phyloP scores from a whole-genome alignment of 2,113 vertebrate species.

The Pseudopodoces humilis region DNA sequence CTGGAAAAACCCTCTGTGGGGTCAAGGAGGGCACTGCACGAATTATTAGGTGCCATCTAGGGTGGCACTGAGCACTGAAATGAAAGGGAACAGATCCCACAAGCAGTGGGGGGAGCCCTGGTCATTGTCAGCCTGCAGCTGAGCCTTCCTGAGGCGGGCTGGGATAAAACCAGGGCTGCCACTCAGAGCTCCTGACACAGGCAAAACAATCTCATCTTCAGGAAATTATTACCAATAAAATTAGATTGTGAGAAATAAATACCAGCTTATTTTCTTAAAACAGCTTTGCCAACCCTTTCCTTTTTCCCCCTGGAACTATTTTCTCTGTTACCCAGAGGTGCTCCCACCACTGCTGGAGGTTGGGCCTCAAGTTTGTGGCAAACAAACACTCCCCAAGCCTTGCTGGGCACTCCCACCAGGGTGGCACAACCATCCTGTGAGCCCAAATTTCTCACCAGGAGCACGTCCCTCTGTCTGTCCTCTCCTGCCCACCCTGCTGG shows the following conservation, averaged over 20 bases:
- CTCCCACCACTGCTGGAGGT: neutral
- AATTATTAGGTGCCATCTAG: fast-evolving
- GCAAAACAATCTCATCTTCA: neutral
- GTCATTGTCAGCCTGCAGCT: neutral
- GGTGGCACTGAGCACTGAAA: neutral
- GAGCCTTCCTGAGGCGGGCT: neutral
- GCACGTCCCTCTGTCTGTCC: neutral
- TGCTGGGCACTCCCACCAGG: neutral
- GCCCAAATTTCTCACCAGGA: neutral
- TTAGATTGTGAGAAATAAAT: neutral
- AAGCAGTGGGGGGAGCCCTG: neutral
- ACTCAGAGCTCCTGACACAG: neutral
- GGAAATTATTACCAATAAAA: neutral
- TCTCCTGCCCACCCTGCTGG: neutral
- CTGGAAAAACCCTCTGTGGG: neutral
- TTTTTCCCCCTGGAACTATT: fast-evolving
- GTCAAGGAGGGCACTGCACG: neutral
- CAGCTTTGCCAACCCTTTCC: neutral
- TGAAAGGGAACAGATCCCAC: neutral
- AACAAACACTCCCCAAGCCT: neutral
- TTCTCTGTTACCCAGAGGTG: neutral
- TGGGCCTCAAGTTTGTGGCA: neutral
- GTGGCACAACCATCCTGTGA: neutral
- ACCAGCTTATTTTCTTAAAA: neutral
- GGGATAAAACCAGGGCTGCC: neutral